A percentile compares a stretch with the other conserved stretches of the same genome.
phyloP scores from a whole-genome alignment of 37 sponge, comb jelly and placozoan species.

The Halisarca cf. caerulea region DNA sequence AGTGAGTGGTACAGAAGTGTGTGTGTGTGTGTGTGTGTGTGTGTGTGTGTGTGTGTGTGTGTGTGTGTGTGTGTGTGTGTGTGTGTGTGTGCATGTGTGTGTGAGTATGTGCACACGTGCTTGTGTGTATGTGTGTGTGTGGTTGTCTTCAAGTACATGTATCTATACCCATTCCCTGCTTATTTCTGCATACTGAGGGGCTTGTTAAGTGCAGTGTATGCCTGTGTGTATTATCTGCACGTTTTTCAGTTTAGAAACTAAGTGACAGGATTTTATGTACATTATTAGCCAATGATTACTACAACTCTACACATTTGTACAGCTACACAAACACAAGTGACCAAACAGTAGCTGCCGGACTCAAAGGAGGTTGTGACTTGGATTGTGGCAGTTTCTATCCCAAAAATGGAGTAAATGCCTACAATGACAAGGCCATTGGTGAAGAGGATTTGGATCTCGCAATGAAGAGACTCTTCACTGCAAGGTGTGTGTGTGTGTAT shows the following conservation, averaged over 20 bases:
- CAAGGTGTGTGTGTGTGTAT: conserved; percentile 30
- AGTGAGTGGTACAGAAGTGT: conserved; percentile 38
- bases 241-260: no score
- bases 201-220: no score
- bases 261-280: no score
- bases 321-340: conserved; percentile 62
- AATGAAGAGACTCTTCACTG: conserved; percentile 56
- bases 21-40: no score
- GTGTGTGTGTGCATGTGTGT: background rate
- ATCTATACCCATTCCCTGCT: no score
- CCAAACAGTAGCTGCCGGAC: conserved; percentile 50
- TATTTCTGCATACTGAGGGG: no score
- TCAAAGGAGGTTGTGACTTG: conserved; percentile 76
- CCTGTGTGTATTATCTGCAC: no score
- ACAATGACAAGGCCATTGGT: conserved; percentile 56
- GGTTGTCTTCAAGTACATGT: background rate
- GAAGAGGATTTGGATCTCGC: conserved; percentile 54
- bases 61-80: background rate
- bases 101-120: background rate
- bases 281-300: background rate
- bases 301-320: background rate
- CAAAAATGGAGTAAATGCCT: conserved; percentile 51
- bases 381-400: conserved; percentile 81
- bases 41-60: no score
- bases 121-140: no score